Percentiles rank a stretch among this genome's conserved stretches.
Conservation (phyloP, 2,888 invertebrate genomes). For the Timandra comae region DNA sequence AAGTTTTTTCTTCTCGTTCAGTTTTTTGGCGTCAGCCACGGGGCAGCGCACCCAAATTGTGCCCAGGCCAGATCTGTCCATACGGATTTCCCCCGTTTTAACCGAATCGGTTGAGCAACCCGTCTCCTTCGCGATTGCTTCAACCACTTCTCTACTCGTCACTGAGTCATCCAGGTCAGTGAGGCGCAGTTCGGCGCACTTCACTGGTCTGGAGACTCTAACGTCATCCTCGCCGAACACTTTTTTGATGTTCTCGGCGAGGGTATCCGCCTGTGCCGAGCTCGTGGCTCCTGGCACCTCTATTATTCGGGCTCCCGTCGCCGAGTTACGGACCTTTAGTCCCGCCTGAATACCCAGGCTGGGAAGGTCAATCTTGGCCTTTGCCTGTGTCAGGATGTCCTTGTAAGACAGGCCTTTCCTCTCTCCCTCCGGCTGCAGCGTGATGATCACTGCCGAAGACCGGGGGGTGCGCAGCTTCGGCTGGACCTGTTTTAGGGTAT, state of each 20-base stretch:
- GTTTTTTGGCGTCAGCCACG: too few relatives aligned
- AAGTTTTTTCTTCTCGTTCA: too few relatives aligned
- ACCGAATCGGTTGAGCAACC: too few relatives aligned
- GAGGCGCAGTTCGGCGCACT: background rate
- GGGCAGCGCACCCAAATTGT: too few relatives aligned
- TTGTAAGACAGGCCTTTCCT: background rate
- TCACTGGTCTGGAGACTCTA: background rate
- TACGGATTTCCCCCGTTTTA: too few relatives aligned
- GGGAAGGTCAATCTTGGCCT: background rate
- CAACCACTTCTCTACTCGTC: background rate
- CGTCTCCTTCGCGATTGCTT: too few relatives aligned
- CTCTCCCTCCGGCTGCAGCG: conserved; percentile 3
- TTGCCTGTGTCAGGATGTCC: conserved; percentile 1
- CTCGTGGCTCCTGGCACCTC: background rate
- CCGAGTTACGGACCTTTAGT: background rate
- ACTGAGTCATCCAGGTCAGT: conserved; percentile 1
- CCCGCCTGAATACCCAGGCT: background rate
- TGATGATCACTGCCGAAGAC: background rate
- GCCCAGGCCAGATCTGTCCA: too few relatives aligned
- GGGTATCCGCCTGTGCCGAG: background rate
- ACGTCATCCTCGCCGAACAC: background rate
- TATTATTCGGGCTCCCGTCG: background rate
- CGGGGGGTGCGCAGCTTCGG: too few relatives aligned
- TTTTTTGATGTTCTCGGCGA: background rate
- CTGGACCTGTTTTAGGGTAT: too few relatives aligned